These are phyloP conservation scores for Trimorus sp. DNA, from an alignment of 2,888 invertebrate species.

Conservation along the genomic window DNA sequence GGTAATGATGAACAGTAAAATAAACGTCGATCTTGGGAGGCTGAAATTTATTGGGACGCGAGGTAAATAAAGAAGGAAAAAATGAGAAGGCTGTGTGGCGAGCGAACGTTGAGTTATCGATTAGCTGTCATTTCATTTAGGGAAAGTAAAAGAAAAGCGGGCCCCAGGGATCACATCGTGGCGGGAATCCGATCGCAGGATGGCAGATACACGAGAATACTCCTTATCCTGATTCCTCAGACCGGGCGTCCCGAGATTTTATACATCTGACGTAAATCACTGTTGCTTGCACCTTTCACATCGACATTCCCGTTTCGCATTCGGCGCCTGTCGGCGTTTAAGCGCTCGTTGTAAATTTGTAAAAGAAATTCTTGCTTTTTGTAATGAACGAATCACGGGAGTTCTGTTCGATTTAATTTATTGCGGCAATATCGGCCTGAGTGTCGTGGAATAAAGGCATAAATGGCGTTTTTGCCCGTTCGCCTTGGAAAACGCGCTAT, in stretches of 20 bases:
- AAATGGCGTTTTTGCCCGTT: constrained; percentile 34
- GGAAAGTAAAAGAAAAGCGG: constrained; percentile 80
- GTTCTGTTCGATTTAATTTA: constrained; percentile 43
- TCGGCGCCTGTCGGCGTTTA: constrained; percentile 20
- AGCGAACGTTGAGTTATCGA: constrained; percentile 74
- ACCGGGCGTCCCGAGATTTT: constrained; percentile 47
- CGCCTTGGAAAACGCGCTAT: constrained; percentile 1
- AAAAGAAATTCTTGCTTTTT: constrained; percentile 47
- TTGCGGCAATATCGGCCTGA: constrained; percentile 33
- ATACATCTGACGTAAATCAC: constrained; percentile 45
- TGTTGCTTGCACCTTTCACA: constrained; percentile 56
- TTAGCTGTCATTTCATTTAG: constrained; percentile 80
- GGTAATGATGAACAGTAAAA: constrained; percentile 15
- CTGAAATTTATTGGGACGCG: constrained; percentile 53
- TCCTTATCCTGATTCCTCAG: constrained; percentile 74
- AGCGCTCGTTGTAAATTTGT: constrained; percentile 44
- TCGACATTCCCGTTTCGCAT: constrained; percentile 42
- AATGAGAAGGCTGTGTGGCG: constrained; percentile 38
- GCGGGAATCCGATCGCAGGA: constrained; percentile 72
- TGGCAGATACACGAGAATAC: constrained; percentile 80
- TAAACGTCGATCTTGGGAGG: constrained; percentile 15
- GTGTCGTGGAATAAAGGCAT: constrained; percentile 37
- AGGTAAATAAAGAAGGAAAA: constrained; percentile 59
- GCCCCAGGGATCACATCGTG: constrained; percentile 74
- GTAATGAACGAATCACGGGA: constrained; percentile 31